Conservation (phyloP, 1,140 invertebrate genomes). For the Pseudomyrmex gracilis region DNA sequence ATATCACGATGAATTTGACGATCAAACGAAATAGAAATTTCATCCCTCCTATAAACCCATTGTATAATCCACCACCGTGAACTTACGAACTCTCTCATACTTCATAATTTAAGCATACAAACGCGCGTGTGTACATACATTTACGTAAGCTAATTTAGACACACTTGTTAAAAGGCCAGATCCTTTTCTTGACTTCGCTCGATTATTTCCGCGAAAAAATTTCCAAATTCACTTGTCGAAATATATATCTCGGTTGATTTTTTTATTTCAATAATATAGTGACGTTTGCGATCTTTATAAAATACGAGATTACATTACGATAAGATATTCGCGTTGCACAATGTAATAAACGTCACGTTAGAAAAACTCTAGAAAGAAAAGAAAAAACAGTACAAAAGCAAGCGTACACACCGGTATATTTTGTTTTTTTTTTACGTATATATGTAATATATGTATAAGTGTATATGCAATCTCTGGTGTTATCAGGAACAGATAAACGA, state of each 20-base stretch:
- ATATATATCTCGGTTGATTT: too few species aligned
- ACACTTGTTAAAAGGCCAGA: conserved; percentile 50
- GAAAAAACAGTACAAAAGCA: conserved; percentile 51
- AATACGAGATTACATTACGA: conserved; percentile 52
- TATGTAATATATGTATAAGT: conserved; percentile 33
- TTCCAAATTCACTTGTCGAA: not conserved
- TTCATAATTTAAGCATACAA: conserved; percentile 37
- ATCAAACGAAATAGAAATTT: conserved; percentile 37
- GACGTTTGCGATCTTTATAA: conserved; percentile 26
- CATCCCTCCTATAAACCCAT: conserved; percentile 2
- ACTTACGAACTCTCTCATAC: not conserved
- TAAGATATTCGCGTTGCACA: conserved; percentile 35
- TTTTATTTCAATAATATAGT: too few species aligned
- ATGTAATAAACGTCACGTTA: conserved; percentile 37
- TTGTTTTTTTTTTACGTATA: not conserved
- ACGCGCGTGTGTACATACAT: conserved; percentile 52
- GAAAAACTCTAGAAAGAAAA: conserved; percentile 44
- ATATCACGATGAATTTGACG: conserved; percentile 3
- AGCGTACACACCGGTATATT: conserved; percentile 49
- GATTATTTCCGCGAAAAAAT: not conserved
- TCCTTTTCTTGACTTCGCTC: conserved; percentile 3
- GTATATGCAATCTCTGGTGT: conserved; percentile 41
- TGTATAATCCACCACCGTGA: conserved; percentile 22
- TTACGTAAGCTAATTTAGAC: conserved; percentile 57
- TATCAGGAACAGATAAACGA: conserved; percentile 50